A percentile compares a stretch with the other conserved stretches of the same genome.
Evolutionary conservation across 1,140 invertebrate genomes (phyloP).

Genomic region (Agrypnia vestita): DNA sequence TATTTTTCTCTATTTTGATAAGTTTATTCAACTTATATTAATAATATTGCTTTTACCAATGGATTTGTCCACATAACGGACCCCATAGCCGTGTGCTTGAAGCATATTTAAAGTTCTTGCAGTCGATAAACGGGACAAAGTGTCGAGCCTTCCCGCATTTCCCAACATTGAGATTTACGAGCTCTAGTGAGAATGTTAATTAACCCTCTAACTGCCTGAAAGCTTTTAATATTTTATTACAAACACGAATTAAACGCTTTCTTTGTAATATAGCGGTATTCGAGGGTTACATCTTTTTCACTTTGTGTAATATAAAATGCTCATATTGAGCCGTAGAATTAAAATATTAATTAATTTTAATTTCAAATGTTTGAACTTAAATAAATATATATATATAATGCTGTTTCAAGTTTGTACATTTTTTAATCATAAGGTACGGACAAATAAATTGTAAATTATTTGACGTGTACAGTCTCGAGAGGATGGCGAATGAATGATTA

Average conservation of each 20-base stretch:
- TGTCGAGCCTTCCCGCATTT: too few species aligned
- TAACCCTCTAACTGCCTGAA: constrained; percentile 1
- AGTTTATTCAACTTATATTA: too few species aligned
- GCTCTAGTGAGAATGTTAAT: not conserved
- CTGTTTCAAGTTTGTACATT: constrained; percentile 49
- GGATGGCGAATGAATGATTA: not conserved
- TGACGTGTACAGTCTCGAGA: constrained; percentile 12
- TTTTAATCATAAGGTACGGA: constrained; percentile 41
- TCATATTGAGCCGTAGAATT: constrained; percentile 47
- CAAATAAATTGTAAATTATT: constrained; percentile 45
- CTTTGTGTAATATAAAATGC: constrained; percentile 41
- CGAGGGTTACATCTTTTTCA: constrained; percentile 23
- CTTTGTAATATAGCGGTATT: not conserved
- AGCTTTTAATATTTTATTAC: not conserved
- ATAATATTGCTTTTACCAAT: too few species aligned
- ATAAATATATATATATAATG: constrained; percentile 47
- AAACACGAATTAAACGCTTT: not conserved
- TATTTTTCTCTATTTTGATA: too few species aligned
- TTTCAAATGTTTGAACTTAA: constrained; percentile 45
- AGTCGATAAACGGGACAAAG: too few species aligned
- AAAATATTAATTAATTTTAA: constrained; percentile 34
- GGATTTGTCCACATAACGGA: too few species aligned
- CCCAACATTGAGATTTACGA: constrained; percentile 1
- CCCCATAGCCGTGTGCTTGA: too few species aligned
- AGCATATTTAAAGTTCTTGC: too few species aligned